These are phyloP conservation scores for Toxotes lorentzi DNA, from an alignment of 2,797 vertebrate genomes.

Conservation along the genomic window DNA sequence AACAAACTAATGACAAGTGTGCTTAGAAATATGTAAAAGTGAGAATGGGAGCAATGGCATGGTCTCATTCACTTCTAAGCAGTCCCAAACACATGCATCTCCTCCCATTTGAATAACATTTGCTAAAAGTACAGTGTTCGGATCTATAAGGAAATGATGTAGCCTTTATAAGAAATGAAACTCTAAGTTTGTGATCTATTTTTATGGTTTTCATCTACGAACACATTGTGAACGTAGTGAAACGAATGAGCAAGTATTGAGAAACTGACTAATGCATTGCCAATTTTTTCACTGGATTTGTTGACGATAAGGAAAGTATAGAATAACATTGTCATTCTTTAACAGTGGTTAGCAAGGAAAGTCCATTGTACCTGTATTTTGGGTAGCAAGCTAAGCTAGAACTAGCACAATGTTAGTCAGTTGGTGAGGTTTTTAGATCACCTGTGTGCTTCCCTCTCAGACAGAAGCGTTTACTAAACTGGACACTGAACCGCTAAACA, in stretches of 20 bases:
- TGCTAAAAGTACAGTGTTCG: background rate
- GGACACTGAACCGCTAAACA: background rate
- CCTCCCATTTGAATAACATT: background rate
- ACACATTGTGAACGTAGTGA: background rate
- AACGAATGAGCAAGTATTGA: background rate
- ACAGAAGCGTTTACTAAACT: background rate
- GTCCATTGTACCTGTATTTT: background rate
- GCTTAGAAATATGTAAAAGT: background rate
- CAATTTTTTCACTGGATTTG: background rate
- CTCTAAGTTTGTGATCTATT: background rate
- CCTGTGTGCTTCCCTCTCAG: background rate
- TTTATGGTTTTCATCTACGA: background rate
- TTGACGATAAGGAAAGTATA: background rate
- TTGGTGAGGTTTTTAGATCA: background rate
- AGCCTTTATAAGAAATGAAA: background rate
- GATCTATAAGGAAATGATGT: background rate
- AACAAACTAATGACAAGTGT: no score
- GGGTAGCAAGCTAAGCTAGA: background rate
- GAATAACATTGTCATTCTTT: background rate
- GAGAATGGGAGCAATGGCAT: background rate
- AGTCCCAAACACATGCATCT: background rate
- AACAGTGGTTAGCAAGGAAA: background rate
- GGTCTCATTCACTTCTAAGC: background rate
- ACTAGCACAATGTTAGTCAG: background rate
- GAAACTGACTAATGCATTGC: background rate